phyloP scores from a whole-genome alignment of 2,113 vertebrate species.

The Pogonocichla stellata region DNA sequence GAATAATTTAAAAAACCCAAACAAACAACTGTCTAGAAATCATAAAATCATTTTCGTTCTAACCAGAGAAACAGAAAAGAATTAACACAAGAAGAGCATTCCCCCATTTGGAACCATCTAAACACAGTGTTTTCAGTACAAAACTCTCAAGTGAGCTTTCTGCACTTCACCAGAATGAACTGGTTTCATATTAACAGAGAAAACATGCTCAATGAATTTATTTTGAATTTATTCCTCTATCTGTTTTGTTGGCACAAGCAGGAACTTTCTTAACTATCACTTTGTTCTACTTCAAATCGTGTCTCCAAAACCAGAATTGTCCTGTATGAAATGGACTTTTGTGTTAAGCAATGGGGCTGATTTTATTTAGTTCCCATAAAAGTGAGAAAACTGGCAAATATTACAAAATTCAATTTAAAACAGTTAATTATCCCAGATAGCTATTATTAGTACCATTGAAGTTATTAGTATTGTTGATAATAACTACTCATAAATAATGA shows the following conservation, averaged over 20 bases:
- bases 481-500: slow-evolving; percentile 11
- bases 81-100: not conserved
- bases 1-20: not conserved
- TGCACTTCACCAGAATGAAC: not conserved
- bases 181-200: not conserved
- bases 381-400: not conserved
- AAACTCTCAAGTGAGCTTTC: not conserved
- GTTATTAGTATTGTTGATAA: slow-evolving; percentile 39
- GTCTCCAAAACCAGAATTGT: not conserved
- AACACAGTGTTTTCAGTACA: not conserved
- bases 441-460: slow-evolving; percentile 7
- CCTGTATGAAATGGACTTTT: not conserved
- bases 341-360: not conserved
- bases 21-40: not conserved
- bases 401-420: slow-evolving; percentile 32
- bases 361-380: not conserved
- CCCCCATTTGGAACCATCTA: not conserved
- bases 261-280: not conserved
- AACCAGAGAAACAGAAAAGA: not conserved
- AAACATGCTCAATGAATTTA: not conserved
- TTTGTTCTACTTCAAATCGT: not conserved
- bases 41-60: not conserved
- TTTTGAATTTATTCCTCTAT: not conserved
- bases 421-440: slow-evolving; percentile 14
- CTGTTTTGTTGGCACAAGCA: not conserved